Evolutionary conservation across 2,113 vertebrate species (phyloP), one percentile per base, ranked within the genome.

Genomic region (Pollachius pollachius): DNA sequence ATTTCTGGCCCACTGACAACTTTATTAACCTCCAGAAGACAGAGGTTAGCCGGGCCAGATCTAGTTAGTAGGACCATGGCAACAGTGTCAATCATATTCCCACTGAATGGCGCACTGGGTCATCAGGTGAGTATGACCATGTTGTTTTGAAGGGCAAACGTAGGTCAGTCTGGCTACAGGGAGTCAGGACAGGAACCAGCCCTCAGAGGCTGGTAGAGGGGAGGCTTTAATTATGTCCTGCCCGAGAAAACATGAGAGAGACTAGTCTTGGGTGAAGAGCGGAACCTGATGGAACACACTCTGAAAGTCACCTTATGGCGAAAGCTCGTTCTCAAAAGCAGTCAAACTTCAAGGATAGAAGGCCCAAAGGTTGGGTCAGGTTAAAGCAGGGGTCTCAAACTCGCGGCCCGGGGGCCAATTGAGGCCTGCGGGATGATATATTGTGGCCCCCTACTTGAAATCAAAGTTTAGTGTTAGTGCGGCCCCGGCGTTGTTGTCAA

Each of bases 291-390:
- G 30, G 30, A 34, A 34, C 30, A 34, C 6, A 34, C 30, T 23
- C 23, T 23, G 23, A 23, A 23, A 1, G 23, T n/a, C 23, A 23
- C 23, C 23, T 23, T 23, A 23, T 23, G 23, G 23, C 23, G 23
- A 23, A 23, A 23, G 23, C 23, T 23, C 3, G 23, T 16, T 21
- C 48, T 15, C 11, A 66, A 25, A 70, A 70, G 8, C 68, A 12
- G 27, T 11, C 62, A 37, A 12, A 70, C 58, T 37, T 60, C 68
- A 23, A 52, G 34, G 19, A 62, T 34, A 5, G 56, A 62, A 15
- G 68, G 15, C 23, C 58, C 58, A 11, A 69, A 19, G 15, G 68
- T 61, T 5, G 68, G 68, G 7, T 5, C 68, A 37, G 68, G 58
- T 25, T 62, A 37, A 5, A 61, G n/a, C n/a, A n/a, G n/a, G 16